phyloP scores from a whole-genome alignment of 2,888 invertebrate genomes.

The Microplitis manilae region DNA sequence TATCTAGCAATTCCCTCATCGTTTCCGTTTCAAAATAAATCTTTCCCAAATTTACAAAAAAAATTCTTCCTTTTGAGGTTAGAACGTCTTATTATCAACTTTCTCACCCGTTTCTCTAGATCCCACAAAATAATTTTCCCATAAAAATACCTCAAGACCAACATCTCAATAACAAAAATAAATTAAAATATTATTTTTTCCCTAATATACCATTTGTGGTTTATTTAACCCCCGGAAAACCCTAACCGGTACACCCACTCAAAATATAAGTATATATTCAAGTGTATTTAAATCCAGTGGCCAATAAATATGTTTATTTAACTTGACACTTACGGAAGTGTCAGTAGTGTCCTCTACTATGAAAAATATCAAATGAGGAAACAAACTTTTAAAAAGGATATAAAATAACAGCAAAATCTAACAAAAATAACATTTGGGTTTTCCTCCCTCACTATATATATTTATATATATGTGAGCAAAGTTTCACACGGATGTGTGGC shows the following conservation, averaged over 20 bases:
- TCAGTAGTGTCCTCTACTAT: neutral
- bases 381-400: neutral
- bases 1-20: no score
- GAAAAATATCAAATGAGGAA: neutral
- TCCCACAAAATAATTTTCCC: neutral
- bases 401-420: neutral
- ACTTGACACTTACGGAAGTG: neutral
- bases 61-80: no score
- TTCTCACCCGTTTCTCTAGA: neutral
- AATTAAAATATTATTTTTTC: neutral
- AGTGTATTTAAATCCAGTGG: neutral
- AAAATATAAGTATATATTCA: neutral
- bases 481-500: neutral
- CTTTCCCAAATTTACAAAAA: no score
- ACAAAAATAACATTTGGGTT: neutral
- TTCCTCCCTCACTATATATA: neutral
- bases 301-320: conserved; percentile 1
- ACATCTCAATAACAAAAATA: neutral
- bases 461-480: neutral
- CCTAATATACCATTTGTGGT: neutral
- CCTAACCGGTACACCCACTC: neutral
- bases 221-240: neutral
- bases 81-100: no score
- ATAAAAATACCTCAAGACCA: no score
- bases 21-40: no score